Base-by-base conservation (phyloP, 2,888 invertebrate genomes). In the Ectemnius cavifrons region DNA sequence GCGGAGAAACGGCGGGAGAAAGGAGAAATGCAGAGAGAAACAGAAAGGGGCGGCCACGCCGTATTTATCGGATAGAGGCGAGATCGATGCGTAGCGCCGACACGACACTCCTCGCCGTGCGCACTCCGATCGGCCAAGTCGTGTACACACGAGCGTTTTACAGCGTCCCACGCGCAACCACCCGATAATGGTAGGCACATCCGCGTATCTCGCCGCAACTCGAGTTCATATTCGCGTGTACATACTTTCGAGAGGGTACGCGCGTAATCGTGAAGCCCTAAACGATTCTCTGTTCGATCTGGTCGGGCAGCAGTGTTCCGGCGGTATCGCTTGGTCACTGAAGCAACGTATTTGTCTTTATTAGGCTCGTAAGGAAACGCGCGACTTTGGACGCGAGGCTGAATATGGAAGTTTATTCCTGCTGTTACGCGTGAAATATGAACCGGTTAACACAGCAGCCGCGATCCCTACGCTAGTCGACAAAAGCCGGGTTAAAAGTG, bases 51-150 rank as follows among this genome's bases (percentile, higher is more conserved):
- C 46, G 52, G 66, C 58, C 60, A 37, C 63, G 73, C 74, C 75
- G 83, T 82, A 78, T 83, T 79, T 83, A 83, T 83, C 77, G 83
- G 67, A 83, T 84, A 79, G 37, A 37, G 85, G 73, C 79, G 77
- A 85, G 83, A 87, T 85, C 83, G 86, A 85, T 86, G 84, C 82
- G 67, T 37, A 77, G 77, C 77, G 67, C 66, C 61, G 73, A 69
- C 84, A 77, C 66, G 80, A 82, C 79, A 77, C 76, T 77, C 74
- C 71, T 71, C 8, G 8, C 11, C 37, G 37, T 37, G 11, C 37
- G 11, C 37, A 6, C 37, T 11, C 8, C 11, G 37, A 6, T 37
- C 37, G 37, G 37, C 37, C 37, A 8, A 37, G 37, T 4, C 69
- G 63, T 20, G 57, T 28, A 28, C 46, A 8, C 61, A 71, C 62